Evolutionary conservation across 2,888 invertebrate species (phyloP), one percentile per base, ranked within the genome.

Genomic region (Bellardia bayeri): DNA sequence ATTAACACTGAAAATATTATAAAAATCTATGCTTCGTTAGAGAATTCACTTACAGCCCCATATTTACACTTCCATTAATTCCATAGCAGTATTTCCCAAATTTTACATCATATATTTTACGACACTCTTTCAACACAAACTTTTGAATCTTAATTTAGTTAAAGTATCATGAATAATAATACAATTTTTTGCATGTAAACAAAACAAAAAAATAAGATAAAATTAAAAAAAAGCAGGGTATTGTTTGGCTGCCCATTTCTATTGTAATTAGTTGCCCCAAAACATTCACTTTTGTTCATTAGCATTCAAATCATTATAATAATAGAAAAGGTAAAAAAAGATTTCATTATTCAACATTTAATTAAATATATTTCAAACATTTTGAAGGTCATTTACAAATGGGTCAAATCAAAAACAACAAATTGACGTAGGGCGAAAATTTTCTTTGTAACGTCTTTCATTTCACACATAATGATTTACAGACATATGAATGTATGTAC

Each of bases 371-470:
- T 33, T 49, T 79, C 23, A 61, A 45, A 37, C 23, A 49, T 49
- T 82, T 82, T 82, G 68, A 82, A 76, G 75, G 69, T 69, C 82
- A 82, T 66, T 75, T 61, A 0, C 33, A 82, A 82, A 69, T 76
- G 33, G 69, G 68, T 63, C 68, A 63, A 66, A 14, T 16, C 9
- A 54, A 45, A 61, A 61, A 13, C 1, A 42, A 61, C 40, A 2
- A 71, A 71, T 8, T 71, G 23, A 49, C 1, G 61, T 61, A 5
- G 30, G 61, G 61, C 13, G 37, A 71, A 71, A 8, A 51, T 63
- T 63, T 80, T 80, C 71, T 80, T 71, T 5, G 30, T 56, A 7
- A 45, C 33, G n/a, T 45, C 61, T 33, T 45, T 9, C 13, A 72
- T 66, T 66, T 54, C 2, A 49, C 61, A 45, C n/a, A 40, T 23